phyloP scores from a whole-genome alignment of 2,797 vertebrate genomes.

The Acrossocheilus wenchowensis region DNA sequence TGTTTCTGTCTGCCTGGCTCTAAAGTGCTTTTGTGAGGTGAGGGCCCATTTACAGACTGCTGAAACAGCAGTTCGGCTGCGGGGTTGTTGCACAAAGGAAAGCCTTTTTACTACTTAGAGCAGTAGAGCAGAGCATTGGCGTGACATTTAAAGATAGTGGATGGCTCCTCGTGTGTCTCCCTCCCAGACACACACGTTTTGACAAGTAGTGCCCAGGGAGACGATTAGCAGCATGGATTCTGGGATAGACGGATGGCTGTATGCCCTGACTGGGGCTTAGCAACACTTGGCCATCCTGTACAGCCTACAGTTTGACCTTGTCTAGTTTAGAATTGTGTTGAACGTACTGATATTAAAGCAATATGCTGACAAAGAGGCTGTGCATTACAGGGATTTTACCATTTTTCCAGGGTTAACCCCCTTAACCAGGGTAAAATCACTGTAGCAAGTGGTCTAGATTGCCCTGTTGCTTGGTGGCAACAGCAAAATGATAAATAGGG shows the following conservation, averaged over 20 bases:
- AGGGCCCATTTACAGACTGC: slow-evolving; percentile 75
- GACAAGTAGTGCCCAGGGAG: slow-evolving; percentile 50
- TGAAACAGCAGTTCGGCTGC: slow-evolving; percentile 75
- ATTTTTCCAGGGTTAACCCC: neutral
- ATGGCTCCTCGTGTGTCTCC: slow-evolving; percentile 52
- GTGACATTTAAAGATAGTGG: slow-evolving; percentile 61
- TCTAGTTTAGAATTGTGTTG: slow-evolving; percentile 12
- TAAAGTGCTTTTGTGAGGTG: slow-evolving; percentile 75
- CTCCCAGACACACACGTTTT: slow-evolving; percentile 50
- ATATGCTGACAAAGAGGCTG: neutral
- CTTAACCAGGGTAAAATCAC: neutral
- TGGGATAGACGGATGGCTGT: slow-evolving; percentile 43
- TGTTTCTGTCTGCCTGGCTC: slow-evolving; percentile 47
- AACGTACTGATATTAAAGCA: neutral
- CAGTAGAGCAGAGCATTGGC: slow-evolving; percentile 50
- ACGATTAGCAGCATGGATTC: slow-evolving; percentile 45
- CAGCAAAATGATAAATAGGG: neutral
- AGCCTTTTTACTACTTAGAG: slow-evolving; percentile 75
- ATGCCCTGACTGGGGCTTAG: slow-evolving; percentile 13
- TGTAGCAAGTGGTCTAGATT: neutral
- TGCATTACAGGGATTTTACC: neutral
- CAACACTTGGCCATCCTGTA: slow-evolving; percentile 23
- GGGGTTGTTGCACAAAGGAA: slow-evolving; percentile 65
- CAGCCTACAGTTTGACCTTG: slow-evolving; percentile 1
- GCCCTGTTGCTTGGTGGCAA: neutral